phyloP scores from a whole-genome alignment of 53 echinoderm and acorn worm genomes.

The Stichopus horrens region DNA sequence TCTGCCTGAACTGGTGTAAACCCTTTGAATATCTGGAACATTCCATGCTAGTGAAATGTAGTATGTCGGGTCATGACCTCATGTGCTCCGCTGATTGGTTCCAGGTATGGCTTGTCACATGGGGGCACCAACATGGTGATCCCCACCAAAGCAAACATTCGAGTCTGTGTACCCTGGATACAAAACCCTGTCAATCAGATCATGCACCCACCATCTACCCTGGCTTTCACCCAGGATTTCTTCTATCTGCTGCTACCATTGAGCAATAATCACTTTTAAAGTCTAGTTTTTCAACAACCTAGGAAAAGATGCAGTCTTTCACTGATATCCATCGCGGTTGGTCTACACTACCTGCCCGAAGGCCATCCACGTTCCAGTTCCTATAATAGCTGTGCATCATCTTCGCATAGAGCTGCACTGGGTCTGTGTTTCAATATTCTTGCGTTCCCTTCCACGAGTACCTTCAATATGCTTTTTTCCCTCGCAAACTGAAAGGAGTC shows the following conservation, averaged over 20 bases:
- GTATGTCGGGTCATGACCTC: background rate
- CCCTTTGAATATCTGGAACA: no score
- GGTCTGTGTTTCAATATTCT: background rate
- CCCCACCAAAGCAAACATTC: background rate
- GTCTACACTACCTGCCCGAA: slow-evolving; percentile 21
- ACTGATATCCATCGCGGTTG: slow-evolving; percentile 16
- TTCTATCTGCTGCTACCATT: background rate
- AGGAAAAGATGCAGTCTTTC: background rate
- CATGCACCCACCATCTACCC: background rate
- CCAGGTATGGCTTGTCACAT: background rate
- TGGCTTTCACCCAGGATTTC: background rate
- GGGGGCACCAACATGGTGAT: background rate
- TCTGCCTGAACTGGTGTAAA: no score
- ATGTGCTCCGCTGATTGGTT: background rate
- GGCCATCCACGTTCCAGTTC: slow-evolving; percentile 29
- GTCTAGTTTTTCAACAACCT: background rate
- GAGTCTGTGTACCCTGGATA: background rate
- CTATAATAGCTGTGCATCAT: background rate
- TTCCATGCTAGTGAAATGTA: no score
- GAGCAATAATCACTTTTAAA: background rate
- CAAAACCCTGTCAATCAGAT: no score
- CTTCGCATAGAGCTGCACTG: background rate
- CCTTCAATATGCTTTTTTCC: background rate
- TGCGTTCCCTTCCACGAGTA: background rate
- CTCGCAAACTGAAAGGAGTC: background rate